phyloP scores from a whole-genome alignment of 2,797 vertebrate genomes.

The Sorex maritimensis region DNA sequence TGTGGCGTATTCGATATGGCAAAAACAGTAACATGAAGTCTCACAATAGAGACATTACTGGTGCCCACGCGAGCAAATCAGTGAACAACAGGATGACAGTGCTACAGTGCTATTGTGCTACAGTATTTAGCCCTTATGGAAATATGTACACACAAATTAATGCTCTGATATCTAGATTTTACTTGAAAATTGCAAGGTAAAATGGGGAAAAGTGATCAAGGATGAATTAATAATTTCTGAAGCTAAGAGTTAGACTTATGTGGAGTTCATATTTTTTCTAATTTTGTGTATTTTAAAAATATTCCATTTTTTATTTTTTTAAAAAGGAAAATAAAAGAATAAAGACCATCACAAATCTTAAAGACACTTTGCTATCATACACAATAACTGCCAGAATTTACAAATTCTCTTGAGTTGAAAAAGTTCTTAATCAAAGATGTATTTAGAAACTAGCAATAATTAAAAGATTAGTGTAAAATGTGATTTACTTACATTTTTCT shows the following conservation, averaged over 20 bases:
- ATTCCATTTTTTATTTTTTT: conserved; percentile 6
- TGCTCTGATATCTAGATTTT: neutral
- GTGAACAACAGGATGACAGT: too few species aligned
- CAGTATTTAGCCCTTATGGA: neutral
- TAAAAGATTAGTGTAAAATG: neutral
- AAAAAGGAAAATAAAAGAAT: neutral
- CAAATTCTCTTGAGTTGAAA: conserved; percentile 52
- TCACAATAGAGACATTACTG: too few species aligned
- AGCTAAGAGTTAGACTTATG: neutral
- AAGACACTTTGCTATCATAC: neutral
- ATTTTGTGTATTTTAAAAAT: conserved; percentile 41
- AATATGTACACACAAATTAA: neutral
- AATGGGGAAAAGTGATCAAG: neutral
- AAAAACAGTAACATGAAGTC: neutral
- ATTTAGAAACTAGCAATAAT: conserved; percentile 8
- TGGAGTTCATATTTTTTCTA: neutral
- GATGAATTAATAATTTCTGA: neutral
- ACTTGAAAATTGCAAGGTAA: neutral
- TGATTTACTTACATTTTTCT: conserved; percentile 92
- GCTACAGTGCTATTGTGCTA: too few species aligned
- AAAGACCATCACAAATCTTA: neutral
- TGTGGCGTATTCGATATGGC: too few species aligned
- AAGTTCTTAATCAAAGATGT: neutral
- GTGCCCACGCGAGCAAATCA: too few species aligned
- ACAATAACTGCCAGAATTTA: neutral